Percentiles rank a stretch among this genome's conserved stretches.
These are phyloP conservation scores for Gobiocypris rarus DNA, from an alignment of 2,113 vertebrate genomes.

Conservation along the genomic window DNA sequence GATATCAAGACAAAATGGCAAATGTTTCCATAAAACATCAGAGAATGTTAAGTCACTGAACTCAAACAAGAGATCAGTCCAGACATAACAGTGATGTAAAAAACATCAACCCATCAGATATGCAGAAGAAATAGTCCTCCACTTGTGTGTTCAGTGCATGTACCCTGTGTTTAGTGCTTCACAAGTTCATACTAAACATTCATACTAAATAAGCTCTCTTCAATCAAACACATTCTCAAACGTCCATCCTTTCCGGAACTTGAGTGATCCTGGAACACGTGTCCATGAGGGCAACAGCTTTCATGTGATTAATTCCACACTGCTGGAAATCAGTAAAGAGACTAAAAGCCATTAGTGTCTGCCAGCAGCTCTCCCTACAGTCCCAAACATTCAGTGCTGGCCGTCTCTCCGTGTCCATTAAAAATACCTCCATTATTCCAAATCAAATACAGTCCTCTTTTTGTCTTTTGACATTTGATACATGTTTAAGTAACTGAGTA, in stretches of 20 bases:
- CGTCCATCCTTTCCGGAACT: not conserved
- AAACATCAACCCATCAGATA: constrained; percentile 24
- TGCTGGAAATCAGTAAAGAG: constrained; percentile 3
- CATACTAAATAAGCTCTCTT: not conserved
- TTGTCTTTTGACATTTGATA: constrained; percentile 1
- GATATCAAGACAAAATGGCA: constrained; percentile 30
- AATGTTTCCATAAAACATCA: constrained; percentile 40
- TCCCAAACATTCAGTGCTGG: constrained; percentile 1
- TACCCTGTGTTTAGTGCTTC: not conserved
- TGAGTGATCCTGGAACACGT: not conserved
- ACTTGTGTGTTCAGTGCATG: not conserved
- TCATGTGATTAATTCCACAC: not conserved
- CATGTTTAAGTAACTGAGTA: constrained; percentile 1
- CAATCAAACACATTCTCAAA: not conserved
- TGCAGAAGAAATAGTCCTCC: constrained; percentile 1
- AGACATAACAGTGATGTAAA: constrained; percentile 39
- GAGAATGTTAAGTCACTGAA: constrained; percentile 5
- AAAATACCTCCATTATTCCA: constrained; percentile 9
- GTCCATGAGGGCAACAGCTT: not conserved
- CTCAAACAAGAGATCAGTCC: constrained; percentile 32
- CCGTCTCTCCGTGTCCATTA: not conserved
- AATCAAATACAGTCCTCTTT: constrained; percentile 13
- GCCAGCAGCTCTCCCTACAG: not conserved
- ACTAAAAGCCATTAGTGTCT: not conserved
- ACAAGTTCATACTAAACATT: not conserved